These are phyloP conservation scores for Ophion costatus DNA, from an alignment of 2,888 invertebrate genomes.

Conservation along the genomic window DNA sequence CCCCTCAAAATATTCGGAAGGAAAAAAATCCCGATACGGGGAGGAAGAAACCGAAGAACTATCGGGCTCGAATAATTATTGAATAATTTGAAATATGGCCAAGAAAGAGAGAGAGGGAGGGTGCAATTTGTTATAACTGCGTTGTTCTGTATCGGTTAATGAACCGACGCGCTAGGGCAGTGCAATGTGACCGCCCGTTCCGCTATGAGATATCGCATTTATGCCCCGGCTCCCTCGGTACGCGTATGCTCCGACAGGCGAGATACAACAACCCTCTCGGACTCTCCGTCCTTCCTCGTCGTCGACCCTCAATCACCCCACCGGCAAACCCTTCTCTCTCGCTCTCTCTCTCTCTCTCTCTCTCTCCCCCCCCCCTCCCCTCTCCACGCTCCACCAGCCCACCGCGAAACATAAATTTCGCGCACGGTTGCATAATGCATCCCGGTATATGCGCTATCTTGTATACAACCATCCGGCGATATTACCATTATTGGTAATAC, in stretches of 20 bases:
- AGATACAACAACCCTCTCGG: slow-evolving; percentile 55
- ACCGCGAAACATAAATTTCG: slow-evolving; percentile 63
- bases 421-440: slow-evolving; percentile 64
- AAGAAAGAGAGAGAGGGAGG: background rate
- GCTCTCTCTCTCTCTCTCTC: background rate
- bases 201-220: slow-evolving; percentile 60
- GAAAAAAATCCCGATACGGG: no score
- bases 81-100: slow-evolving; percentile 2
- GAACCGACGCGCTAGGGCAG: slow-evolving; percentile 49
- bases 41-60: no score
- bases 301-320: slow-evolving; percentile 34
- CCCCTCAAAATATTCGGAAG: no score
- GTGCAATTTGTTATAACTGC: slow-evolving; percentile 22
- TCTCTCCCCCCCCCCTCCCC: no score
- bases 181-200: slow-evolving; percentile 45
- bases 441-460: slow-evolving; percentile 27
- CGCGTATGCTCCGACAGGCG: slow-evolving; percentile 59
- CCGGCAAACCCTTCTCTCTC: slow-evolving; percentile 32
- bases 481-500: slow-evolving; percentile 62
- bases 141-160: slow-evolving; percentile 48
- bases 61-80: slow-evolving; percentile 8
- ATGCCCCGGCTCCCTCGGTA: slow-evolving; percentile 38
- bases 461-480: slow-evolving; percentile 50
- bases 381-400: slow-evolving; percentile 27
- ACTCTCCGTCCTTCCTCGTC: slow-evolving; percentile 29